Evolutionary conservation across 2,113 vertebrate genomes (phyloP).

Genomic region (Meleagris gallopavo): DNA sequence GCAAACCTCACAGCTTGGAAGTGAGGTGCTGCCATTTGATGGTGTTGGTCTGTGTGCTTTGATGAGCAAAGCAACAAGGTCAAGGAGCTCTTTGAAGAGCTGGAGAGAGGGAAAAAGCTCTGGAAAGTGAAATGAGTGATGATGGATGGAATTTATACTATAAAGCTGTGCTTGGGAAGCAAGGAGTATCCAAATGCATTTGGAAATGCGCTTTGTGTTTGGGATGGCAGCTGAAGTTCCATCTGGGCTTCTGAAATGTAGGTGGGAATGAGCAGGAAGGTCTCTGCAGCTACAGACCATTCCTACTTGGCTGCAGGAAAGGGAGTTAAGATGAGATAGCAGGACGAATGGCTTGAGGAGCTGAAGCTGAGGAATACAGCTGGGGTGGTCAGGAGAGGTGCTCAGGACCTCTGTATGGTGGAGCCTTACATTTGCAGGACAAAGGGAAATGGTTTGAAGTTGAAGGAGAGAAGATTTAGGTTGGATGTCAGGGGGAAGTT

Average conservation of each 20-base stretch:
- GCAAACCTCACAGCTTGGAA: background rate
- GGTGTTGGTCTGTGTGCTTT: background rate
- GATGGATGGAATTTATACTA: background rate
- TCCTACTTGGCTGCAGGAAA: background rate
- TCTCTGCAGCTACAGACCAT: background rate
- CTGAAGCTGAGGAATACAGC: background rate
- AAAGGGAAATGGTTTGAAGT: no score
- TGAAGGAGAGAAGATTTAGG: no score
- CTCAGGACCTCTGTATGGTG: rapidly evolving
- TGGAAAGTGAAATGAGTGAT: background rate
- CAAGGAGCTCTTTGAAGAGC: background rate
- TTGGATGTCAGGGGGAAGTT: no score
- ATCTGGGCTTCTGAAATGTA: background rate
- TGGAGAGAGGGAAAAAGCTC: background rate
- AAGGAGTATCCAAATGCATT: background rate
- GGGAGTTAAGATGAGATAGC: background rate
- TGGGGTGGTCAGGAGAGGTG: background rate
- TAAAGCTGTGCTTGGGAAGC: background rate
- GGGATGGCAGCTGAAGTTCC: background rate
- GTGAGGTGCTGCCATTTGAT: background rate
- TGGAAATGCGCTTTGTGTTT: background rate
- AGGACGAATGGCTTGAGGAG: background rate
- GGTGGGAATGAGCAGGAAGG: background rate
- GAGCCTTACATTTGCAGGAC: background rate
- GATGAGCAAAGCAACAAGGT: background rate